Percentiles rank a stretch among this genome's conserved stretches.
Evolutionary conservation across 1,140 invertebrate genomes (phyloP).

Genomic region (Augochlora pura): DNA sequence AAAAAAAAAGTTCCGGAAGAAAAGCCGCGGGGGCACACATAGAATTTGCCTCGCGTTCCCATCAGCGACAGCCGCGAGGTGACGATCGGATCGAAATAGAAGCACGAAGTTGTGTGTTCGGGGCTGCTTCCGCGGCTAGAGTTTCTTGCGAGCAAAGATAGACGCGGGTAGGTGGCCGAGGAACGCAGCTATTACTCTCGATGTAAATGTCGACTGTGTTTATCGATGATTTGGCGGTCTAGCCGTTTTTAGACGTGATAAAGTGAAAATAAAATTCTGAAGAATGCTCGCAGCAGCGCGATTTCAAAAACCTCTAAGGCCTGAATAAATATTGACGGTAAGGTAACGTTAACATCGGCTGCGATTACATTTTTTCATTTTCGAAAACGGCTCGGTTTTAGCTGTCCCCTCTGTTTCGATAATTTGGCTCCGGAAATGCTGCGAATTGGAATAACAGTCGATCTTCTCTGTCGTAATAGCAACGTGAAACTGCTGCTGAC

Average conservation of each 20-base stretch:
- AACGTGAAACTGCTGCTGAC: no score
- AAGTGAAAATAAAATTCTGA: no score
- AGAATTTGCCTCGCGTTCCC: conserved; percentile 6
- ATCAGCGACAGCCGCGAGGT: conserved; percentile 32
- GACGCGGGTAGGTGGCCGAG: conserved; percentile 39
- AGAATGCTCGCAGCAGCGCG: no score
- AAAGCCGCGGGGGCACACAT: not conserved
- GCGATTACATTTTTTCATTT: no score
- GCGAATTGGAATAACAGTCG: no score
- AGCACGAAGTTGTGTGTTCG: conserved; percentile 49
- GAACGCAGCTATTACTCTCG: conserved; percentile 42
- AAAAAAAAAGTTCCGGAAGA: conserved; percentile 5
- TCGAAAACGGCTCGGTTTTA: no score
- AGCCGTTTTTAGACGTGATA: not conserved
- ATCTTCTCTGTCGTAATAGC: no score
- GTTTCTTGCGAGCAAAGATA: conserved; percentile 57
- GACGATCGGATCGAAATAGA: conserved; percentile 62
- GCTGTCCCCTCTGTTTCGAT: no score
- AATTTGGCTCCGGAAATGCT: no score
- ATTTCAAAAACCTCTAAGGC: no score
- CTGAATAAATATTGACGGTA: no score
- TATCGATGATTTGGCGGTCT: not conserved
- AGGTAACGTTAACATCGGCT: no score
- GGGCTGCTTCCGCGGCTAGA: conserved; percentile 36
- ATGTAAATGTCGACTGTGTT: conserved; percentile 40